A percentile compares a stretch with the other conserved stretches of the same genome.
phyloP scores from a whole-genome alignment of 2,888 invertebrate species.

The Clitarchus hookeri region DNA sequence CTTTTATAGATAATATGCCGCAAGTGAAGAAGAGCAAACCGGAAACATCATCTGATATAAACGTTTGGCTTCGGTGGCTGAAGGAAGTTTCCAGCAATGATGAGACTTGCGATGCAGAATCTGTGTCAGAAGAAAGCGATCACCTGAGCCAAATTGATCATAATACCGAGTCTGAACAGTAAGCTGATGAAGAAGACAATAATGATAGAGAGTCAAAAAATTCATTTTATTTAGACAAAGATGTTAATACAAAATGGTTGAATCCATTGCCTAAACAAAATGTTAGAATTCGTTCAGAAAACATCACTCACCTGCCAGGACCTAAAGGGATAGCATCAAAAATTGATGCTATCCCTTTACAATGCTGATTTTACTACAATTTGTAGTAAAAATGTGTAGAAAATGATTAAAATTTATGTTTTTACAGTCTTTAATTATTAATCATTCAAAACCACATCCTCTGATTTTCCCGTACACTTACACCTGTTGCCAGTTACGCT shows the following conservation, averaged over 20 bases:
- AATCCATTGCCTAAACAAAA: slow-evolving; percentile 3
- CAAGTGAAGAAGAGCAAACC: not conserved
- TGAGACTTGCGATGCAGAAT: not conserved
- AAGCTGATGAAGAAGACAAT: not conserved
- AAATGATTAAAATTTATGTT: no score
- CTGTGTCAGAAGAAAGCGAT: not conserved
- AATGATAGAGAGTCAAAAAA: not conserved
- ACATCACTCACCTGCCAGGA: slow-evolving; percentile 16
- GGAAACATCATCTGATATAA: slow-evolving; percentile 18
- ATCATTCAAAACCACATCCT: no score
- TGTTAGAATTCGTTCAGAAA: slow-evolving; percentile 2
- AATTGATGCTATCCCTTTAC: no score
- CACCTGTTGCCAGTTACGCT: no score
- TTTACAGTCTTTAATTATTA: no score
- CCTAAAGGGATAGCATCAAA: slow-evolving; percentile 24
- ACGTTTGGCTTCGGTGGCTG: not conserved
- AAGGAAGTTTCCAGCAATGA: not conserved
- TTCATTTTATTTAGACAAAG: slow-evolving; percentile 5
- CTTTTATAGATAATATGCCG: not conserved
- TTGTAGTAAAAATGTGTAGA: no score
- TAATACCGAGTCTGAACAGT: slow-evolving; percentile 18
- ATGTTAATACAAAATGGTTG: not conserved
- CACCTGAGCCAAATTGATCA: slow-evolving; percentile 17
- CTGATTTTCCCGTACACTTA: no score
- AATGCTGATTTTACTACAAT: no score